Evolutionary conservation across 2,797 vertebrate genomes (phyloP), one percentile per base, ranked within the genome.

Genomic region (Forpus xanthops): DNA sequence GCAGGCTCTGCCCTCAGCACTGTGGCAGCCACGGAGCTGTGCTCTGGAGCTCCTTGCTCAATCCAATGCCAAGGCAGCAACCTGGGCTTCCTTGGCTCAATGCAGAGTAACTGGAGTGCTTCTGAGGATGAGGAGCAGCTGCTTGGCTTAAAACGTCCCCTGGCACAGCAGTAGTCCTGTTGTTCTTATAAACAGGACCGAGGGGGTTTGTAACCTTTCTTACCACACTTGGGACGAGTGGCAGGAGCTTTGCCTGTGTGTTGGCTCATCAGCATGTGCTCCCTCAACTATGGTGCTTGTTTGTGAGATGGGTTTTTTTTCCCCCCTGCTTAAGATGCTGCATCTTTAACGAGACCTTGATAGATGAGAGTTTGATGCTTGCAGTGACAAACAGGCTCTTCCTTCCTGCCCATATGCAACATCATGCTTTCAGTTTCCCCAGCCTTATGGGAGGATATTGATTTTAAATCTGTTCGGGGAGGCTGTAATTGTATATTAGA

Each of bases 391-490:
- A 98, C 98, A 95, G 98, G 97, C 98, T 98, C 97, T 98, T 98
- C 98, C 98, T 98, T 98, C 98, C 98, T 98, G 98, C 97, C 85
- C 94, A 96, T 96, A 96, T 98, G 97, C 97, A 97, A 94, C 97
- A 97, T 97, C 96, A 97, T 98, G 98, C 98, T 97, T 97, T 98
- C 97, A 98, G 98, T 97, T 96, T 94, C 97, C 98, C 97, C 97
- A 70, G 95, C 94, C 87, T 98, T 98, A 98, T 87, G 94, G 98
- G 98, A 98, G 97, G 85, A 97, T 99, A 99, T 99, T 98, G 99
- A 99, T 99, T 98, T 95, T 97, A 98, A 98, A 98, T 98, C 98
- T 98, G 97, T 97, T 98, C 94, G 89, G 94, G 97, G 97, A 97
- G 75, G 98, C 97, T 97, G 98, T 98, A 98, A 98, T 98, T 98